phyloP scores from a whole-genome alignment of 2,113 vertebrate species.

The Tauraco erythrolophus region DNA sequence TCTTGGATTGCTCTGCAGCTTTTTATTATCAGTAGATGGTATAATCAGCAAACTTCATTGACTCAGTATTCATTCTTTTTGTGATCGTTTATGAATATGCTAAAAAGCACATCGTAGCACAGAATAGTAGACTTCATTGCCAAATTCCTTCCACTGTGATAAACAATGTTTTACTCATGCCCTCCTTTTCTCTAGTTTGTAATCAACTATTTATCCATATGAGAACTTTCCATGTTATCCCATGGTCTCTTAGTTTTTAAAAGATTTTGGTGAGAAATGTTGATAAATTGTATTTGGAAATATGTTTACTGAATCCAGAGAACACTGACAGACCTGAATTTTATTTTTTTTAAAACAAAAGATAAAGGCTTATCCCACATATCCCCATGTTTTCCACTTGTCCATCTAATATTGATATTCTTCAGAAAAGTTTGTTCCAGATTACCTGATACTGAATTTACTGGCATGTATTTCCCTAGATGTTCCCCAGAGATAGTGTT shows the following conservation, averaged over 20 bases:
- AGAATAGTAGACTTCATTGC: neutral
- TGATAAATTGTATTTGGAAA: neutral
- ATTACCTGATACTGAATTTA: neutral
- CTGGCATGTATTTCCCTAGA: neutral
- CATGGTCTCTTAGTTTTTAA: neutral
- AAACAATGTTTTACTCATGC: neutral
- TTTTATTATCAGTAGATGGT: neutral
- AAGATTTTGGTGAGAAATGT: neutral
- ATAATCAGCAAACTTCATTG: neutral
- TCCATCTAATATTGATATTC: neutral
- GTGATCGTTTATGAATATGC: neutral
- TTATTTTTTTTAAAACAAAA: neutral
- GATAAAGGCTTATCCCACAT: neutral
- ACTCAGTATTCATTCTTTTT: neutral
- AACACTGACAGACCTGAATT: neutral
- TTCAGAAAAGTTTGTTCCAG: neutral
- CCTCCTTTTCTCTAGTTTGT: neutral
- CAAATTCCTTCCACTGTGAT: neutral
- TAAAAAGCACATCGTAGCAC: neutral
- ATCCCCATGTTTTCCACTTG: neutral
- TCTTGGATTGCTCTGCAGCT: slow-evolving; percentile 11
- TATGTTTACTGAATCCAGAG: neutral
- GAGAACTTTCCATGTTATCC: neutral
- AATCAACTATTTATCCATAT: neutral
- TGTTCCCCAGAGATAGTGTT: neutral